Conservation (phyloP, 1,140 invertebrate genomes). For the Elymnias hypermnestra region DNA sequence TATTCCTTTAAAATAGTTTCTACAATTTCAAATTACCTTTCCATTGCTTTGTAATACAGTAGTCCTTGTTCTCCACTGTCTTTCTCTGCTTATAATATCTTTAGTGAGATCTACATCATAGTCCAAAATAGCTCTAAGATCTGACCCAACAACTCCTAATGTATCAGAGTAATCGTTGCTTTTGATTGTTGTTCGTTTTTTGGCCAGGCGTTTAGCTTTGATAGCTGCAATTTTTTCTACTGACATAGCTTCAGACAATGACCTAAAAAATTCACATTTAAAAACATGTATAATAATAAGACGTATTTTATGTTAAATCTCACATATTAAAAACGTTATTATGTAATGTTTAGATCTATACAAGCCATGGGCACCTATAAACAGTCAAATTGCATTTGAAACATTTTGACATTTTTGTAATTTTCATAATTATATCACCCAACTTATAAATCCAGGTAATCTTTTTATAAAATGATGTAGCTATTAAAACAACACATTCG, state of each 20-base stretch:
- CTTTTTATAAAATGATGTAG: no score
- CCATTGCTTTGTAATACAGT: conserved; percentile 97
- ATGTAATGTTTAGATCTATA: no score
- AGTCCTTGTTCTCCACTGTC: conserved; percentile 96
- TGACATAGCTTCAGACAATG: conserved; percentile 96
- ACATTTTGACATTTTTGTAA: no score
- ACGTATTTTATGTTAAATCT: no score
- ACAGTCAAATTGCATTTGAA: no score
- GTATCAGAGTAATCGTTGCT: conserved; percentile 89
- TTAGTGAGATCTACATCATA: conserved; percentile 97
- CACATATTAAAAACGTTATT: no score
- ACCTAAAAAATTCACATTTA: conserved; percentile 71
- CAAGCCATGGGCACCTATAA: no score
- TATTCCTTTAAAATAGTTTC: no score
- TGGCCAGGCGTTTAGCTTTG: conserved; percentile 97
- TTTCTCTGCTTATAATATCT: conserved; percentile 95
- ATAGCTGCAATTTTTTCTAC: conserved; percentile 98
- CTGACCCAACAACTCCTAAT: conserved; percentile 83
- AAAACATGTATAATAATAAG: neutral
- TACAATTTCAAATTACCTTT: no score
- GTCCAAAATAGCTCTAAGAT: conserved; percentile 92
- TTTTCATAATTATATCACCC: no score
- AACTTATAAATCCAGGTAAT: no score
- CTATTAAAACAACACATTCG: no score
- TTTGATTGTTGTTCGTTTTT: conserved; percentile 97